Conservation (phyloP, 2,113 vertebrate genomes). For the Oceanites oceanicus region DNA sequence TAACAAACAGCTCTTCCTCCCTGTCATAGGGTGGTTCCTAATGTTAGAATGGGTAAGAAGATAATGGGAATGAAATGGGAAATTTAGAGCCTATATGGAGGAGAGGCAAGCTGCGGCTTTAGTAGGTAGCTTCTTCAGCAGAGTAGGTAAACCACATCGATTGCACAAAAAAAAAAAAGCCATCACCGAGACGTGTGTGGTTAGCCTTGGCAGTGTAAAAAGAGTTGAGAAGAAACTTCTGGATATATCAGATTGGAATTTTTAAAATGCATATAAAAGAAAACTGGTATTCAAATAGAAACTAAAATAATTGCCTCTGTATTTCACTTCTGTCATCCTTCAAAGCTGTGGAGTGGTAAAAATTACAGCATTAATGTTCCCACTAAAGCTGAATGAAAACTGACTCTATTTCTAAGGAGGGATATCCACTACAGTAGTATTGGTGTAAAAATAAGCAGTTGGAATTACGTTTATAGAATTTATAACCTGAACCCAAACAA, state of each 20-base stretch:
- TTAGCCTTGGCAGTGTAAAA: background rate
- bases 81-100: background rate
- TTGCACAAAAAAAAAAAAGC: background rate
- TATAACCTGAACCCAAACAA: background rate
- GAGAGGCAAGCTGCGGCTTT: background rate
- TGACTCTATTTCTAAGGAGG: background rate
- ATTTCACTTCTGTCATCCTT: constrained; percentile 3
- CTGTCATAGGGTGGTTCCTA: background rate
- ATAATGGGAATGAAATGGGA: background rate
- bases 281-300: background rate
- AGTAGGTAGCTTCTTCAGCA: background rate
- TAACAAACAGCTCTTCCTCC: background rate
- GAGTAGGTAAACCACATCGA: background rate
- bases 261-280: background rate
- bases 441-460: background rate
- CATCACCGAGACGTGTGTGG: background rate
- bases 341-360: background rate
- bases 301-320: background rate
- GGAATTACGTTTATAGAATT: background rate
- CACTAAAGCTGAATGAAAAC: background rate
- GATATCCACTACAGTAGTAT: background rate
- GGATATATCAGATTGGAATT: background rate
- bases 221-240: background rate
- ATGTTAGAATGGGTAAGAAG: background rate
- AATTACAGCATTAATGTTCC: background rate